Base-by-base conservation (phyloP, 37 sponge, comb jelly and placozoan genomes). In the Cladorhizidae sp. region DNA sequence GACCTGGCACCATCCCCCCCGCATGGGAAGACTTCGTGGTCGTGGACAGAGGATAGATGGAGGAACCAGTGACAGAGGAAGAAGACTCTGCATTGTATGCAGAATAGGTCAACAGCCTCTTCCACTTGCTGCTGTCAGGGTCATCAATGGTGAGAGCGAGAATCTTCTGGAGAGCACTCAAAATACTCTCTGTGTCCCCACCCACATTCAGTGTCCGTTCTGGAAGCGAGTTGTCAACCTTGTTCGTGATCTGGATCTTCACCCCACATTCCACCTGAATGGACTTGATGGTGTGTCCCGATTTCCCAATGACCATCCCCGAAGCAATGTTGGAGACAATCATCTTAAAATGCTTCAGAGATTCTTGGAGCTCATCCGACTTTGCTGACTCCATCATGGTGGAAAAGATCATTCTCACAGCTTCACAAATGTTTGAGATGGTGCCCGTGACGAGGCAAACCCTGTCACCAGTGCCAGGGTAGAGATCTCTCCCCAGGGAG, bases 281-380 rank as follows among this genome's bases (percentile, higher is more conserved):
- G 11, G 77, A 72, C 75, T 94, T 94, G 74, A 97, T 87, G 33
- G 83, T 93, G 39, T 78, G 75, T 0, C 98, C 98, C 12, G 92
- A 86, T 73, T 94, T 97, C 2, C 98, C 98, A 35, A 97, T 94
- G 67, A 97, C 92, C 78, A 94, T 87, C 9, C 98, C 98, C 7
- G 98, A 86, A 1, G 95, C 87, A 32, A 89, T 88, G 78, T 97
- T 86, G 42, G 98, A 92, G 25, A 97, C 84, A 14, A 97, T 85
- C 73, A 97, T 79, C 74, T 84, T 83, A 26, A 94, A 80, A 62
- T 87, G 81, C 1, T 69, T 63, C 57, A 83, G 33, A 12, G 49
- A 68, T 54, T 80, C 78, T 28, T 73, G 73, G 0, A 74, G 38
- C 18, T 77, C 83, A 20, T 72, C 87, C 18, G 67, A 31, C 49